A percentile compares a stretch with the other conserved stretches of the same genome.
Conservation (phyloP, 2,888 invertebrate species). For the Cryptophagus acutangulus region DNA sequence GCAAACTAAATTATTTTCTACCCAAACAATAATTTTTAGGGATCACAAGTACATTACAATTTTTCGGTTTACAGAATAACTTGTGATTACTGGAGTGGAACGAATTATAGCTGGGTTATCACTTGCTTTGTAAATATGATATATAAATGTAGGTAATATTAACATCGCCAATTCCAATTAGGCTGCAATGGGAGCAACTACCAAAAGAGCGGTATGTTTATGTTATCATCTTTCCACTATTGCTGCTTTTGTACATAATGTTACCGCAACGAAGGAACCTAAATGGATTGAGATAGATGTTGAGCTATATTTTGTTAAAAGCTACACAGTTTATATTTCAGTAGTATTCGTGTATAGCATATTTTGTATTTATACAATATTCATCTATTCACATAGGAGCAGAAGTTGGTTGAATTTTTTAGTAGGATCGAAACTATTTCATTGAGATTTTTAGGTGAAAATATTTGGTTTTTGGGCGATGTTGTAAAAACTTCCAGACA, state of each 20-base stretch:
- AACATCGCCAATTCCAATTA: no score
- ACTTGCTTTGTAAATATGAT: not conserved
- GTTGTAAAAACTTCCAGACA: not conserved
- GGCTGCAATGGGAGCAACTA: no score
- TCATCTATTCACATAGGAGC: no score
- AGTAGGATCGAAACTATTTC: no score
- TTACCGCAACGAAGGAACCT: not conserved
- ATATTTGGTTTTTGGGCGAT: not conserved
- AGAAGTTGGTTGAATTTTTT: not conserved
- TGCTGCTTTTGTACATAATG: not conserved
- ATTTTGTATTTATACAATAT: not conserved
- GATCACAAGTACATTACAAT: no score
- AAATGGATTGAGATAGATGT: not conserved
- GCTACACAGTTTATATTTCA: not conserved
- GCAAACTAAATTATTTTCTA: no score
- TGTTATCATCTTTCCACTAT: not conserved
- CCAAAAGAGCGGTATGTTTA: not conserved
- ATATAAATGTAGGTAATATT: no score
- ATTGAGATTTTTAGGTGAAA: no score
- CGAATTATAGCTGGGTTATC: not conserved
- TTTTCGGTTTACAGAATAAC: not conserved
- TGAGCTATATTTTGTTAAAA: not conserved
- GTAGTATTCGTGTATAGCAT: not conserved
- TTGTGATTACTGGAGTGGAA: not conserved
- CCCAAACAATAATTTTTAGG: no score